Base-by-base conservation (phyloP, 2,113 vertebrate species). In the Gambusia affinis region DNA sequence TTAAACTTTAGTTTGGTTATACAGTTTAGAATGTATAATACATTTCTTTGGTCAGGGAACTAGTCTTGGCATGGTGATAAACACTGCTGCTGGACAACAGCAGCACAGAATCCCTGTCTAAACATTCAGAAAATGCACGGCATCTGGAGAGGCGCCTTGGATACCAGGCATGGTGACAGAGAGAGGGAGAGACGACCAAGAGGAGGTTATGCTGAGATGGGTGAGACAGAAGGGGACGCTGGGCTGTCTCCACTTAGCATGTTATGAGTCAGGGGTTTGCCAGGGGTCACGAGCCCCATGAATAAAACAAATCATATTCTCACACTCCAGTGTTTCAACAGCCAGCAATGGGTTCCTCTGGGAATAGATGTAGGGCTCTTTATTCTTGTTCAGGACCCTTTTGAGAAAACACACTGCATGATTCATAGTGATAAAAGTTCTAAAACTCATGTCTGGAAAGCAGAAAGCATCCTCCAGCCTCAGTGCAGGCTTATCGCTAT, bases 111-210 rank as follows among this genome's bases (percentile, higher is more conserved):
- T 83, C 78, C 79, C 76, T 82, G 86, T 74, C 79, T 73, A 85
- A 90, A 87, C 76, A 89, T 91, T 83, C 72, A 71, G 88, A 91
- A 88, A 84, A 93, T 91, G 90, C 22, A 4, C 64, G 84, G 91
- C 78, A 91, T 93, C 85, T 84, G 83, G 79, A 88, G 68, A 84
- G 86, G 86, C 77, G 85, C 81, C 87, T 79, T 51, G 73, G 84
- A 89, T 85, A 85, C 76, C 85, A 83, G 79, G 80, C 72, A 62
- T 65, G 22, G 70, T 7, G 71, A 60, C 67, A 28, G 60, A 61
- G 67, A 17, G 67, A 17, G 31, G 37, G 62, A 64, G 77, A 44
- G 71, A 62, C 64, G 64, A 76, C 78, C 60, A 15, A 37, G 65
- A 72, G 68, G 64, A 74, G 75, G 64, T 74, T 80, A 61, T 30